These are phyloP conservation scores for Choloepus hoffmanni DNA, from an alignment of 2,113 vertebrate genomes.

Conservation along the genomic window DNA sequence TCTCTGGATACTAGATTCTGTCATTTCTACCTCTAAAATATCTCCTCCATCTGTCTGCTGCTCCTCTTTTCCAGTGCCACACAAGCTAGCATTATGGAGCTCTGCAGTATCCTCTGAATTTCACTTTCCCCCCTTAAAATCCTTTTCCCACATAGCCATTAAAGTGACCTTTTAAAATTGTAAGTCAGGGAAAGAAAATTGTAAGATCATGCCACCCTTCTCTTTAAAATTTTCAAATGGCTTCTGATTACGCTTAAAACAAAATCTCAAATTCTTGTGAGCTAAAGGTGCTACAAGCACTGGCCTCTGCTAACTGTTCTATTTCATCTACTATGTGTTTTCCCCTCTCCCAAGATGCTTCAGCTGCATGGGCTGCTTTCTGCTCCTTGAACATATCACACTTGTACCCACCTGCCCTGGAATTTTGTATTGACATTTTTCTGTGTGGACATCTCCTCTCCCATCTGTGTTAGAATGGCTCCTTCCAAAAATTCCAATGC, in stretches of 20 bases:
- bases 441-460: background rate
- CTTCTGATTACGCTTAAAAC: background rate
- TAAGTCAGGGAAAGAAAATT: background rate
- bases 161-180: background rate
- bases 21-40: constrained; percentile 26
- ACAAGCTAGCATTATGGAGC: background rate
- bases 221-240: background rate
- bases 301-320: background rate
- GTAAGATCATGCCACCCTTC: background rate
- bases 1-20: constrained; percentile 30
- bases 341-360: background rate
- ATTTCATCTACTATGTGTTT: background rate
- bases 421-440: background rate
- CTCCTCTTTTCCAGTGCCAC: background rate
- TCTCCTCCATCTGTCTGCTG: background rate
- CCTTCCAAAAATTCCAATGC: background rate
- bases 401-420: background rate
- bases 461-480: background rate
- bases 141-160: background rate
- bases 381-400: background rate
- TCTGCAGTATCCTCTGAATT: background rate
- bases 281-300: background rate
- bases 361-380: background rate
- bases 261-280: background rate
- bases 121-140: background rate